Base-by-base conservation (phyloP, 2,888 invertebrate species). In the Amiota mariae region DNA sequence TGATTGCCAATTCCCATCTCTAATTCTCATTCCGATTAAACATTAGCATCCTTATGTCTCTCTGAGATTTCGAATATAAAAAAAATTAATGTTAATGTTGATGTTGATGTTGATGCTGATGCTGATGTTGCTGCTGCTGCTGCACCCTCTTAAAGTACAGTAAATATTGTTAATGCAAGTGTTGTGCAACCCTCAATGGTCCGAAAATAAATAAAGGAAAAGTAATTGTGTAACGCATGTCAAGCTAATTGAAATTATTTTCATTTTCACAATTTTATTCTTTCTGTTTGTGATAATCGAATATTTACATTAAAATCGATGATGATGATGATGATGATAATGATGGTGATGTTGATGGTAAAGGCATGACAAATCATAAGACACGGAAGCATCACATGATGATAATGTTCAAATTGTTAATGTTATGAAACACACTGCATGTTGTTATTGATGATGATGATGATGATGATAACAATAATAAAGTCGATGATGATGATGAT, bases 171-270 rank as follows among this genome's bases (percentile, higher is more conserved):
- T 6, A 36, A 36, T 36, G 36, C 36, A 36, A 36, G 36, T 36
- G 36, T 36, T 36, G 6, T 18, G 59, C 59, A 20, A 20, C 64
- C 64, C 18, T 36, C 36, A 12, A 46, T 13, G 51, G 66, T 54
- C 54, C 10, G 51, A 18, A 51, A 68, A 54, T 74, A 78, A 78
- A 76, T 73, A 76, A 76, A 49, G 49, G 48, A 66, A 15, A 49
- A 71, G 63, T 64, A 78, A 78, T 78, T 76, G 75, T 75, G 74
- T 72, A 75, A 78, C 72, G 78, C 78, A 75, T 77, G 76, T 78
- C 77, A 75, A 70, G 57, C 56, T 76, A 76, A 77, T 76, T 76
- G 73, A 70, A 72, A 76, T 78, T 76, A 76, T 79, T 76, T 77
- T 74, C 36, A 36, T 36, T 36, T 36, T 36, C 36, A 36, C 8